Evolutionary conservation across 1,140 invertebrate species (phyloP).

Genomic region (Physella acuta): DNA sequence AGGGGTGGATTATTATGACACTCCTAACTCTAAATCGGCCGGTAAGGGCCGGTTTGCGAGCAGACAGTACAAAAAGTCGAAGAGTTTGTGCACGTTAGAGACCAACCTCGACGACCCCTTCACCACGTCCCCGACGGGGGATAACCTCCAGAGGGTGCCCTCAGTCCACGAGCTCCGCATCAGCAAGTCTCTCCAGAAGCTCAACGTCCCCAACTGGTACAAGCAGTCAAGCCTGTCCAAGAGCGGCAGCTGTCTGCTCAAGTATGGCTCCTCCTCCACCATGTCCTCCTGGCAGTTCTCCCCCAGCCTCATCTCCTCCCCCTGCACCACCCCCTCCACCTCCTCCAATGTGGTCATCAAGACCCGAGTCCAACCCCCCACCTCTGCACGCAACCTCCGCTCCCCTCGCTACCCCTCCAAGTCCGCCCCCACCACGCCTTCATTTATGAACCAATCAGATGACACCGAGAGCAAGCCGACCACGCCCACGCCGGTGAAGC

Average conservation of each 20-base stretch:
- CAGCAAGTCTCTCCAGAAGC: constrained; percentile 85
- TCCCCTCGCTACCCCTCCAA: constrained; percentile 32
- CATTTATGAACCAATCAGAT: constrained; percentile 6
- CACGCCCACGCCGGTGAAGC: constrained; percentile 29
- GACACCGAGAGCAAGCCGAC: constrained; percentile 33
- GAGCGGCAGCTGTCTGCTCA: constrained; percentile 44
- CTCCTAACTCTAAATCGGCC: constrained; percentile 7
- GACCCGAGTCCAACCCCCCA: constrained; percentile 44
- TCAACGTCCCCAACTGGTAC: constrained; percentile 94
- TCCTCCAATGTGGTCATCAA: constrained; percentile 47
- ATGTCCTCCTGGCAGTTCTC: constrained; percentile 40
- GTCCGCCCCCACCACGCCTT: constrained; percentile 12
- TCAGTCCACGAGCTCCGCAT: constrained; percentile 87
- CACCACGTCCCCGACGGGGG: constrained; percentile 24
- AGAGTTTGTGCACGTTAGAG: constrained; percentile 52
- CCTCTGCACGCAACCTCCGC: constrained; percentile 35
- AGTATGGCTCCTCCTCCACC: constrained; percentile 46
- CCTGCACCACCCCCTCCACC: constrained; percentile 41
- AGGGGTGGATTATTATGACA: neutral
- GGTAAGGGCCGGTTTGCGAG: constrained; percentile 45
- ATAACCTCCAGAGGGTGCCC: constrained; percentile 67
- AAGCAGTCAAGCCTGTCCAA: constrained; percentile 69
- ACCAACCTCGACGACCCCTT: constrained; percentile 48
- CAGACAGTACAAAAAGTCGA: constrained; percentile 49
- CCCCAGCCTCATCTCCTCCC: constrained; percentile 46